phyloP scores from a whole-genome alignment of 2,888 invertebrate species.

The Synanthedon andrenaeformis region DNA sequence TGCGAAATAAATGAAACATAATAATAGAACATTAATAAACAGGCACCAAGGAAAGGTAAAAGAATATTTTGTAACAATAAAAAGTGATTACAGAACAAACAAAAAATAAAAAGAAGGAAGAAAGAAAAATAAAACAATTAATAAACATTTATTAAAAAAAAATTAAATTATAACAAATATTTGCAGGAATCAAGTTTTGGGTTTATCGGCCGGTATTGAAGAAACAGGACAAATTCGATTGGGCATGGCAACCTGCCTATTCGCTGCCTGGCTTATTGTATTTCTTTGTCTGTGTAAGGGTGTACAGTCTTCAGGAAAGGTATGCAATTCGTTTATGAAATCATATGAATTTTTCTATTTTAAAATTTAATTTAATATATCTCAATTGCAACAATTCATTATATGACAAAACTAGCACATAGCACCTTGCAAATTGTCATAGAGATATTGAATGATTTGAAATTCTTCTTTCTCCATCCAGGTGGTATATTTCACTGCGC shows the following conservation, averaged over 20 bases:
- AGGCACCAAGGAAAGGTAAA: no score
- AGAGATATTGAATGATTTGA: neutral
- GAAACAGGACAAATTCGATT: slow-evolving; percentile 75
- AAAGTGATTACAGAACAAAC: no score
- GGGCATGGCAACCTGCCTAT: slow-evolving; percentile 79
- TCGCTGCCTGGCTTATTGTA: slow-evolving; percentile 83
- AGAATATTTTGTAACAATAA: no score
- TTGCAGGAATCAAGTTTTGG: slow-evolving; percentile 73
- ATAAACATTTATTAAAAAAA: no score
- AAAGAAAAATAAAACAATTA: neutral
- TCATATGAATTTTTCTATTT: neutral
- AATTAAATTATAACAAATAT: neutral
- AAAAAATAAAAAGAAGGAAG: no score
- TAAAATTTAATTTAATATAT: no score
- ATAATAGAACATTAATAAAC: no score
- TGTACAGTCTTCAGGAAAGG: slow-evolving; percentile 83
- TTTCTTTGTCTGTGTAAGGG: slow-evolving; percentile 84
- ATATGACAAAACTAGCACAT: no score
- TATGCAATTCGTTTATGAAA: slow-evolving; percentile 12
- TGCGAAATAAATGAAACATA: no score
- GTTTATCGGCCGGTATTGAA: slow-evolving; percentile 79
- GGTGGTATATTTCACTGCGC: slow-evolving; percentile 82
- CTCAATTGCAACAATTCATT: no score
- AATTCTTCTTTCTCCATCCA: slow-evolving; percentile 18
- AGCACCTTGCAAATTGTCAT: no score